Percentiles rank a stretch among this genome's conserved stretches.
phyloP scores from a whole-genome alignment of 2,113 vertebrate species.

The Hippopotamus amphibius region DNA sequence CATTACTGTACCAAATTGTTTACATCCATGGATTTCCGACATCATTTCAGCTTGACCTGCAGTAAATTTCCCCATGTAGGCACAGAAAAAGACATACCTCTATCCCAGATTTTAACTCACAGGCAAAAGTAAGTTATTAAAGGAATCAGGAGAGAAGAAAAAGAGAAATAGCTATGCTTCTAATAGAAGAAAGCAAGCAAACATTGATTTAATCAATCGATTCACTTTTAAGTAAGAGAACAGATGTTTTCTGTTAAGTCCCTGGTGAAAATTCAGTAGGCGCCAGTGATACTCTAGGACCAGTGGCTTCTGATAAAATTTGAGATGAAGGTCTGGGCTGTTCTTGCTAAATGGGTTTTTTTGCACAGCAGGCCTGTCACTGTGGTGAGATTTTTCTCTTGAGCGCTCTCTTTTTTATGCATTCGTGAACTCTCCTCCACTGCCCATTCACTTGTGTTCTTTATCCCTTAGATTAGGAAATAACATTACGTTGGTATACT shows the following conservation, averaged over 20 bases:
- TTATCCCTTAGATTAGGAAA: neutral
- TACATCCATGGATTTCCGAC: slow-evolving; percentile 16
- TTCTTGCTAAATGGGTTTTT: slow-evolving; percentile 81
- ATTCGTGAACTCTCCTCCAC: neutral
- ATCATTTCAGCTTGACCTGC: slow-evolving; percentile 69
- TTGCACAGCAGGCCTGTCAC: slow-evolving; percentile 68
- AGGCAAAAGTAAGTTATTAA: slow-evolving; percentile 82
- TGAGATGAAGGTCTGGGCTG: slow-evolving; percentile 82
- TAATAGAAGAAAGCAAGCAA: slow-evolving; percentile 84
- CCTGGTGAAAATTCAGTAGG: slow-evolving; percentile 88
- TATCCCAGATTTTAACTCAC: slow-evolving; percentile 79
- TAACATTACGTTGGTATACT: neutral
- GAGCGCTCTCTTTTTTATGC: slow-evolving; percentile 57
- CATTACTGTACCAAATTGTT: slow-evolving; percentile 66
- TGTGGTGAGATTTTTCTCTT: slow-evolving; percentile 61
- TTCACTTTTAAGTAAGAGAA: slow-evolving; percentile 86
- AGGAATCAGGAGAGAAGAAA: slow-evolving; percentile 80
- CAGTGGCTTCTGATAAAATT: slow-evolving; percentile 87
- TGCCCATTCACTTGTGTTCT: neutral
- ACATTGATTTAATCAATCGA: slow-evolving; percentile 87
- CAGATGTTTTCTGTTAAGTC: slow-evolving; percentile 88
- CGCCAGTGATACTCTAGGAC: slow-evolving; percentile 84
- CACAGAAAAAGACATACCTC: slow-evolving; percentile 77
- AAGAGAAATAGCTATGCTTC: slow-evolving; percentile 79
- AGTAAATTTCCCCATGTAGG: slow-evolving; percentile 72